These are phyloP conservation scores for Neuroscelio doddi DNA, from an alignment of 2,888 invertebrate species.

Conservation along the genomic window DNA sequence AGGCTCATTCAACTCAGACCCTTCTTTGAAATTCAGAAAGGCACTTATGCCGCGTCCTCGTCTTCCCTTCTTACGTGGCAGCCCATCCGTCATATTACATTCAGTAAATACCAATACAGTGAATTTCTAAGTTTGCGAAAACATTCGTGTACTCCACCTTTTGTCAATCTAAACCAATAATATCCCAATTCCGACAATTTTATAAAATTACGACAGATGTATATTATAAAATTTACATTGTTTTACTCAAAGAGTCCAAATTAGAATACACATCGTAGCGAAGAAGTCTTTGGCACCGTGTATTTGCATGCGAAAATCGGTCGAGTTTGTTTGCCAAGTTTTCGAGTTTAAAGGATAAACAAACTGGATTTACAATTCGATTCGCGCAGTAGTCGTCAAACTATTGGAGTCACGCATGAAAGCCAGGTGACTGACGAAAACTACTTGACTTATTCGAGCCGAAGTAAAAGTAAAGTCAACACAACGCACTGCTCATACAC, in stretches of 20 bases:
- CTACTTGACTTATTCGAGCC: conserved; percentile 43
- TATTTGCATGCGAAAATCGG: conserved; percentile 38
- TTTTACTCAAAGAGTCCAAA: no score
- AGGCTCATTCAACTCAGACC: conserved; percentile 18
- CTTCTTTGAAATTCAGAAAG: conserved; percentile 12
- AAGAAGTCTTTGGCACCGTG: no score
- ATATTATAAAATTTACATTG: no score
- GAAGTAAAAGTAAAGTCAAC: conserved; percentile 49
- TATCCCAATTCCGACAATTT: no score
- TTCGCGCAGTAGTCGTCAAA: conserved; percentile 22
- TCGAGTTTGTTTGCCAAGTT: conserved; percentile 43
- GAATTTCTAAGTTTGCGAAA: no score
- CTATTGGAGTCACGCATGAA: conserved; percentile 44
- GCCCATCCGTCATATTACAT: no score
- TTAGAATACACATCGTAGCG: no score
- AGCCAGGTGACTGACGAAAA: conserved; percentile 49
- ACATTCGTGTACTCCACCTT: no score
- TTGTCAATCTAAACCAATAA: no score
- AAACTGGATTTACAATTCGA: conserved; percentile 37
- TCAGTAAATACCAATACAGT: no score
- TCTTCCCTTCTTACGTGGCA: conserved; percentile 10
- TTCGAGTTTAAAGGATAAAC: conserved; percentile 39
- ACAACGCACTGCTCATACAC: conserved; percentile 27
- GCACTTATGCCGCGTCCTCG: conserved; percentile 13
- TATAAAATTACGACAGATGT: no score